Percentiles rank a stretch among this genome's conserved stretches.
phyloP scores from a whole-genome alignment of 2,797 vertebrate genomes.

The Artibeus lituratus region DNA sequence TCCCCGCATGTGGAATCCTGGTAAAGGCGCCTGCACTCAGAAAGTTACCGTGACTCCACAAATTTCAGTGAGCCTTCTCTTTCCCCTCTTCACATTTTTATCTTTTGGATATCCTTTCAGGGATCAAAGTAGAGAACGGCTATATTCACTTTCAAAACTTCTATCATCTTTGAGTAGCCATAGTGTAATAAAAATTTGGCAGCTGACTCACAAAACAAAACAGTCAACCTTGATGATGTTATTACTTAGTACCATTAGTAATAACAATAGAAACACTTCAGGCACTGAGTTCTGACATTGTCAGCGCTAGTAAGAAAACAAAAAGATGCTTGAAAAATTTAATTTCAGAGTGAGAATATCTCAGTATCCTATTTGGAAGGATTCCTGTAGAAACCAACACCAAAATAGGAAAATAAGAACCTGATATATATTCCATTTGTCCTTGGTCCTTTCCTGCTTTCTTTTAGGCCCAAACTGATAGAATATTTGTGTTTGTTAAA shows the following conservation, averaged over 20 bases:
- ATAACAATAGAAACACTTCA: background rate
- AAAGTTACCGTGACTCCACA: background rate
- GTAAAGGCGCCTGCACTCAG: background rate
- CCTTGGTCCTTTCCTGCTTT: background rate
- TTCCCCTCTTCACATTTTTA: background rate
- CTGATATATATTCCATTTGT: background rate
- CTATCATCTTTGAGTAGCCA: background rate
- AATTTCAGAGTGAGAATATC: background rate
- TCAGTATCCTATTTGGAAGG: background rate
- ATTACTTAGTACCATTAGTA: background rate
- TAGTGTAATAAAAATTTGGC: background rate
- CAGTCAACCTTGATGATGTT: background rate
- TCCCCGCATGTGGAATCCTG: background rate
- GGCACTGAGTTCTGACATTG: background rate
- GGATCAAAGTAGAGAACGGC: background rate
- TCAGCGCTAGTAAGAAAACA: background rate
- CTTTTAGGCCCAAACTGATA: background rate
- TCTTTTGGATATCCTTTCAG: background rate
- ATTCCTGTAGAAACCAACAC: slow-evolving; percentile 12
- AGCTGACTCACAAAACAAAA: background rate
- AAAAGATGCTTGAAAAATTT: background rate
- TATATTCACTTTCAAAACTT: background rate
- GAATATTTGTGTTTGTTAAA: background rate
- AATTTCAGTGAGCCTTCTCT: background rate
- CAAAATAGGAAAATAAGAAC: background rate